A percentile compares a stretch with the other conserved stretches of the same genome.
Evolutionary conservation across 1,140 invertebrate species (phyloP).

Genomic region (Pseudomyrmex sp.): DNA sequence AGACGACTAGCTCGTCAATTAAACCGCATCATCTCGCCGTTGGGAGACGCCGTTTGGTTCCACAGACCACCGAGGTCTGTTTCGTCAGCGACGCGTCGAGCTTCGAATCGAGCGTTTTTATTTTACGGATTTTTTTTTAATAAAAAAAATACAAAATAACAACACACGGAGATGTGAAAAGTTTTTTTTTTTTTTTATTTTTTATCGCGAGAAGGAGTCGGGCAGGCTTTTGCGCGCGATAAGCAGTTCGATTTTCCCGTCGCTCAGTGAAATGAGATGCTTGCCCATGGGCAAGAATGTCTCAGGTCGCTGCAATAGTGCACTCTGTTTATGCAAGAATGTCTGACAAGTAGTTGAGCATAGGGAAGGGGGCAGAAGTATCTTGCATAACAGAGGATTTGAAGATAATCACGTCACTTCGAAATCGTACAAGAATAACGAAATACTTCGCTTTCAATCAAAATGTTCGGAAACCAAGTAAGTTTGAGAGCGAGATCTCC

Average conservation of each 20-base stretch:
- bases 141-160: neutral
- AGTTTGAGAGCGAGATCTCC: neutral
- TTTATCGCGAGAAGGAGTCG: neutral
- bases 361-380: neutral
- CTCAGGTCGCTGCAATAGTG: conserved; percentile 25
- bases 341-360: neutral
- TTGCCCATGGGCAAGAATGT: neutral
- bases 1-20: conserved; percentile 44
- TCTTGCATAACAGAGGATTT: neutral
- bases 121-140: too few relatives aligned
- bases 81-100: too few relatives aligned
- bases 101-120: too few relatives aligned
- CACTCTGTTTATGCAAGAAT: conserved; percentile 3
- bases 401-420: neutral
- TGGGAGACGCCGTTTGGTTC: neutral
- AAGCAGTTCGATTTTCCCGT: conserved; percentile 10
- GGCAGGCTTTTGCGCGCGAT: neutral
- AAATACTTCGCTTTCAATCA: neutral
- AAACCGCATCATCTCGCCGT: neutral
- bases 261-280: conserved; percentile 62
- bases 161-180: too few relatives aligned
- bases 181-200: too few relatives aligned
- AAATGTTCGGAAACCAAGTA: too few relatives aligned
- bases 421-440: neutral
- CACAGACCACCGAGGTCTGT: neutral